These are phyloP conservation scores for Lysandra bellargus DNA, from an alignment of 2,888 invertebrate species.

Conservation along the genomic window DNA sequence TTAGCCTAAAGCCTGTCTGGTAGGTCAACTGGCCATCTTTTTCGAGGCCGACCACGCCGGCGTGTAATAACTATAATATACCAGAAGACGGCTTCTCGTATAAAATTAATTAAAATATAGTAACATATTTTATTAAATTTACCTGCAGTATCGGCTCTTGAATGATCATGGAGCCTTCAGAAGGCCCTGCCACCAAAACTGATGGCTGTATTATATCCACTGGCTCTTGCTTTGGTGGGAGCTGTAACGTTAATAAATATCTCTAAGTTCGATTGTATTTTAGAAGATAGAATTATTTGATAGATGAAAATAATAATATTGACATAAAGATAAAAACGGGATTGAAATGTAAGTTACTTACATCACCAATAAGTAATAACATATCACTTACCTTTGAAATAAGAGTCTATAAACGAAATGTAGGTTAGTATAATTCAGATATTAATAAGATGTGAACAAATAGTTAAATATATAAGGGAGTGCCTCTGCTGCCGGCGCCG, in stretches of 20 bases:
- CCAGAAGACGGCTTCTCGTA: too few relatives aligned
- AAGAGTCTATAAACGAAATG: background rate
- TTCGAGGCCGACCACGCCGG: too few relatives aligned
- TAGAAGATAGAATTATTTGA: background rate
- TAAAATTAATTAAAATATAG: too few relatives aligned
- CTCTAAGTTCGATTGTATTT: background rate
- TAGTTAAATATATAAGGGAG: too few relatives aligned
- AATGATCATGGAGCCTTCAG: constrained; percentile 60
- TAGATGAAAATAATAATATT: background rate
- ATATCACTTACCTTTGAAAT: background rate
- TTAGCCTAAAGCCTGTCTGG: too few relatives aligned
- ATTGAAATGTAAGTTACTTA: too few relatives aligned
- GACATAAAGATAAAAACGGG: background rate
- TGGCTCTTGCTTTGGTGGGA: constrained; percentile 62
- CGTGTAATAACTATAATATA: too few relatives aligned
- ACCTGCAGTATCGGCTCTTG: constrained; percentile 69
- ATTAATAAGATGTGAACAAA: too few relatives aligned
- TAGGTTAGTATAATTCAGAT: too few relatives aligned
- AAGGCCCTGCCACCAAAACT: constrained; percentile 51
- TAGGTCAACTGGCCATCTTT: too few relatives aligned
- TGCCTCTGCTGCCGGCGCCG: too few relatives aligned
- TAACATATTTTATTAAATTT: background rate
- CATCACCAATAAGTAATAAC: too few relatives aligned
- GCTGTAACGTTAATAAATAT: constrained; percentile 44
- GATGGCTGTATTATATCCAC: constrained; percentile 56